Percentiles rank a stretch among this genome's conserved stretches.
phyloP scores from a whole-genome alignment of 2,113 vertebrate genomes.

The Atrichornis clamosus region DNA sequence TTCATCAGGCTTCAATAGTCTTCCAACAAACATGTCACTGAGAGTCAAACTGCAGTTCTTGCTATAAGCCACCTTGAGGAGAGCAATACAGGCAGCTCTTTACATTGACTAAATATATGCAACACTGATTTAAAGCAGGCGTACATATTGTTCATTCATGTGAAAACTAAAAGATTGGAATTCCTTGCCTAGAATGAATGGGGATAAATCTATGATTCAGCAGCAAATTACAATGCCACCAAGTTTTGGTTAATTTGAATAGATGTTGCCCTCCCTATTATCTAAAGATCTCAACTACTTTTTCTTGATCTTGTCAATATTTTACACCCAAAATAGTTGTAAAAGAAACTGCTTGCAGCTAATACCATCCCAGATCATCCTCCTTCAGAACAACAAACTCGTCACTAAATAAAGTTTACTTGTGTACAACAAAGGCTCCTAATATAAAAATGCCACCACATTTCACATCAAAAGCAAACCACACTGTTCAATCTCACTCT shows the following conservation, averaged over 20 bases:
- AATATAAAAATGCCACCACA: background rate
- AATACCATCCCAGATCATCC: background rate
- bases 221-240: background rate
- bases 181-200: background rate
- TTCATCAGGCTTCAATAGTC: background rate
- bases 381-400: background rate
- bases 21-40: background rate
- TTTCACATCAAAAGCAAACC: background rate
- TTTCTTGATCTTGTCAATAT: background rate
- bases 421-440: background rate
- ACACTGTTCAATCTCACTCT: background rate
- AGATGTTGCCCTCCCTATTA: background rate
- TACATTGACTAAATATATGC: background rate
- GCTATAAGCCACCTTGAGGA: background rate
- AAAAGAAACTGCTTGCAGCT: background rate
- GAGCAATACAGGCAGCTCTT: background rate
- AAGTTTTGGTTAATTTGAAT: background rate
- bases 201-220: background rate
- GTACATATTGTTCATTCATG: background rate
- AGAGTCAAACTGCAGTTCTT: background rate
- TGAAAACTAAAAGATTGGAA: background rate
- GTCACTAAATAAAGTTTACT: background rate
- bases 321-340: background rate
- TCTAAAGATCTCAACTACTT: background rate
- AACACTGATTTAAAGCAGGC: background rate